A percentile compares a stretch with the other conserved stretches of the same genome.
phyloP scores from a whole-genome alignment of 2,797 vertebrate species.

The Poecile montanus region DNA sequence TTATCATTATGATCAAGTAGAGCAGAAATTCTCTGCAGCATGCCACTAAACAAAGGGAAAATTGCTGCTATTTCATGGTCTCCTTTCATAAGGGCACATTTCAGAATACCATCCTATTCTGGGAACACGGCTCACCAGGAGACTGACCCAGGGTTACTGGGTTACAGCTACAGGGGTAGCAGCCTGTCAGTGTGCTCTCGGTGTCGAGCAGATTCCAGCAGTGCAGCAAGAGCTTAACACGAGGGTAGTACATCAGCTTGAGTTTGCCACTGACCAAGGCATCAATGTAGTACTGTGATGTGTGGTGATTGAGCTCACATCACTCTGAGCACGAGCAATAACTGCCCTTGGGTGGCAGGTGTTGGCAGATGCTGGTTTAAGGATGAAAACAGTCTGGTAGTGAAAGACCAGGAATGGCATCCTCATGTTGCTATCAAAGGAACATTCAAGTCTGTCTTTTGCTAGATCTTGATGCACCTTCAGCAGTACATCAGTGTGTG shows the following conservation, averaged over 20 bases:
- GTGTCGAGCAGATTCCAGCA: neutral
- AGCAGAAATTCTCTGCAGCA: neutral
- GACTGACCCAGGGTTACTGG: neutral
- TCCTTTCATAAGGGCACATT: neutral
- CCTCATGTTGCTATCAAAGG: neutral
- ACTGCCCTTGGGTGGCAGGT: neutral
- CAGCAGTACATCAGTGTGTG: neutral
- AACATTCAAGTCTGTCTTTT: neutral
- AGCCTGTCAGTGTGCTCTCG: accelerated
- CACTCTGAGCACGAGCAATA: neutral
- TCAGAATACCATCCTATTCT: neutral
- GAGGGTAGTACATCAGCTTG: neutral
- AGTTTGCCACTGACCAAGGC: neutral
- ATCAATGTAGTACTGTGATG: neutral
- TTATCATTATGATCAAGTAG: slow-evolving; percentile 19
- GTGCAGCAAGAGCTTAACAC: neutral
- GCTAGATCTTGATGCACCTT: neutral
- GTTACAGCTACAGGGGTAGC: neutral
- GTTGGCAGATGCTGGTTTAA: neutral
- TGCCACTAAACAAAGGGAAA: slow-evolving; percentile 7
- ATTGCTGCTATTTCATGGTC: neutral
- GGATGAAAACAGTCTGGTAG: neutral
- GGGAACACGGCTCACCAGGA: accelerated
- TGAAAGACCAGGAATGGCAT: neutral
- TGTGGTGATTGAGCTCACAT: neutral